Conservation (phyloP, 2,113 vertebrate genomes). For the Elanus axillaris region DNA sequence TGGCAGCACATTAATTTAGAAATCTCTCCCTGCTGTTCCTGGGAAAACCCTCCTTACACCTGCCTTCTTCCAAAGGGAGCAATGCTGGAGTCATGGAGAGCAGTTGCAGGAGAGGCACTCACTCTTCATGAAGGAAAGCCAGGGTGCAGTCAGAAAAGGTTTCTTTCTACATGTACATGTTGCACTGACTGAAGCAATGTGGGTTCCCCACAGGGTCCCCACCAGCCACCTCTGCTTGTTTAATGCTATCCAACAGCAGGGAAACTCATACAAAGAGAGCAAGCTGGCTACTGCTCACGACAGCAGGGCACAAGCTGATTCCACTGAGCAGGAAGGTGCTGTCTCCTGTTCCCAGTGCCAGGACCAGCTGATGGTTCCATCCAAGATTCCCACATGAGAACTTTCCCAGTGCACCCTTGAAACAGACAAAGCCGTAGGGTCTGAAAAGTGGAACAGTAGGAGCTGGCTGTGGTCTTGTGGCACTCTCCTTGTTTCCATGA, state of each 20-base stretch:
- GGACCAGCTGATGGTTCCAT: neutral
- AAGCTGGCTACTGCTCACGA: neutral
- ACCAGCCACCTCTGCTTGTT: neutral
- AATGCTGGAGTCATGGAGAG: neutral
- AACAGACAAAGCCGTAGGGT: neutral
- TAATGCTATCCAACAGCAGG: neutral
- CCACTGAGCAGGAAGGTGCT: neutral
- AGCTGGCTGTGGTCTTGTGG: neutral
- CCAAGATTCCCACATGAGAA: neutral
- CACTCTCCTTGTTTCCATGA: neutral
- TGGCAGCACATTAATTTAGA: neutral
- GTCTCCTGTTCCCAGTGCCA: neutral
- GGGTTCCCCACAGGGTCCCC: neutral
- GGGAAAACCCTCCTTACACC: neutral
- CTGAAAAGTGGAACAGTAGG: neutral
- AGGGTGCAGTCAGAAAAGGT: neutral
- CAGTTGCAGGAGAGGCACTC: neutral
- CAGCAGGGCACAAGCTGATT: neutral
- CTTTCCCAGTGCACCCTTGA: neutral
- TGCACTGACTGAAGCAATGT: neutral
- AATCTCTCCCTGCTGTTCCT: neutral
- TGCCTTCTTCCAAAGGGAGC: neutral
- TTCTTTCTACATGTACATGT: neutral
- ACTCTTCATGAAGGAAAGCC: neutral
- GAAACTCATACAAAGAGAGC: neutral